phyloP scores from a whole-genome alignment of 1,140 invertebrate genomes.

The Diabrotica undecimpunctata region DNA sequence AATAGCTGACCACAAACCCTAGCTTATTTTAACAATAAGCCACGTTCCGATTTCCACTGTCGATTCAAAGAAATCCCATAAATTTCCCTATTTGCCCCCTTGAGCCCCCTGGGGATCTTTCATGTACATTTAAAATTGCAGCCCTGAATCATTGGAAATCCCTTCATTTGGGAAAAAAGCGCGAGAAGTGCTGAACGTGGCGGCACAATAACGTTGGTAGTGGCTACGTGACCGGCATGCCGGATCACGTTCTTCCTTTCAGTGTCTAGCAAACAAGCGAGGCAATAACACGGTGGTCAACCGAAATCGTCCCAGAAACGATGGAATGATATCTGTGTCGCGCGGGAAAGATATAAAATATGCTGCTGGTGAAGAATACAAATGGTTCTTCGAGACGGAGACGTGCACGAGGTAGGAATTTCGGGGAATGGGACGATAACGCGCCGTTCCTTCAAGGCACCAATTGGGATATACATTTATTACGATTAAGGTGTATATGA shows the following conservation, averaged over 20 bases:
- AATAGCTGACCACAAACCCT: neutral
- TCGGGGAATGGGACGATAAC: too few species aligned
- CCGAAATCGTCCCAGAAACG: neutral
- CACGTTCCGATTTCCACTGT: neutral
- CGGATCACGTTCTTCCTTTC: neutral
- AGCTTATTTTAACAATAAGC: neutral
- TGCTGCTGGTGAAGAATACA: constrained; percentile 1
- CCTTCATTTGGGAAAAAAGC: constrained; percentile 2
- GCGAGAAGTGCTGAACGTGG: constrained; percentile 1
- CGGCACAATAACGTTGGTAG: neutral
- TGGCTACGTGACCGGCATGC: neutral
- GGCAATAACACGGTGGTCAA: constrained; percentile 1
- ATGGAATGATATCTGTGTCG: neutral
- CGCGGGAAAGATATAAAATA: neutral
- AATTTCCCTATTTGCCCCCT: neutral
- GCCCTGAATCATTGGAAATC: constrained; percentile 1
- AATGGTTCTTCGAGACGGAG: neutral
- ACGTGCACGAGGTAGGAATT: too few species aligned
- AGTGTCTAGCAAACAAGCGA: neutral
- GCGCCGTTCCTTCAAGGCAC: too few species aligned
- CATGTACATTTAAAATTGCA: constrained; percentile 2
- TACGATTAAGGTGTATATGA: too few species aligned
- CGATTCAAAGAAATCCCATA: neutral
- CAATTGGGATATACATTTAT: too few species aligned
- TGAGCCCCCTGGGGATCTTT: neutral